phyloP scores from a whole-genome alignment of 1,140 invertebrate genomes.

The Matsumurasca onukii region DNA sequence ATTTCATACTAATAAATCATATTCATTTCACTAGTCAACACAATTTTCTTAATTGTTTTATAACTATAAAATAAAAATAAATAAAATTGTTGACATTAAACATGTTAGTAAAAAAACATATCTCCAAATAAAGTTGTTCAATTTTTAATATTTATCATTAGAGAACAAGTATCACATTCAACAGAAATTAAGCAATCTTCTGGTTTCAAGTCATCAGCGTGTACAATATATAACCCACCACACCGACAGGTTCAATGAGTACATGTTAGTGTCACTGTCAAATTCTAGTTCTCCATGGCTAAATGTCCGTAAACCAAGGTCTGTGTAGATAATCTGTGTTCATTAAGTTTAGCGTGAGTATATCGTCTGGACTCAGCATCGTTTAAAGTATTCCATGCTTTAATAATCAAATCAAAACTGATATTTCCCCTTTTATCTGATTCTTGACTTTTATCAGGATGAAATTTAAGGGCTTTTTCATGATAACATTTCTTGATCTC shows the following conservation, averaged over 20 bases:
- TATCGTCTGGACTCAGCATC: neutral
- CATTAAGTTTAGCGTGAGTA: neutral
- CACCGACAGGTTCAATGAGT: neutral
- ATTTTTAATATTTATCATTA: neutral
- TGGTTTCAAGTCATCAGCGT: neutral
- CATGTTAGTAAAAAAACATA: too few relatives aligned
- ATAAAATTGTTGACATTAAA: too few relatives aligned
- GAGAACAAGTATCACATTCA: slow-evolving; percentile 15
- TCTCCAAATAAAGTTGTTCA: too few relatives aligned
- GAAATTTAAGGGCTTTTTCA: slow-evolving; percentile 4
- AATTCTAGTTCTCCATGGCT: neutral
- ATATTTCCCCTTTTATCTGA: neutral
- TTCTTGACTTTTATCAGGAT: slow-evolving; percentile 1
- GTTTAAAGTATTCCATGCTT: slow-evolving; percentile 13
- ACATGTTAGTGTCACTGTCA: neutral
- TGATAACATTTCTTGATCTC: slow-evolving; percentile 21
- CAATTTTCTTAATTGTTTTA: too few relatives aligned
- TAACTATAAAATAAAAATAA: too few relatives aligned
- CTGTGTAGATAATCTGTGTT: neutral
- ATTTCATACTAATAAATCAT: too few relatives aligned
- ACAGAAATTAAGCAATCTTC: neutral
- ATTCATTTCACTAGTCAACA: too few relatives aligned
- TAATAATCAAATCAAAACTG: slow-evolving; percentile 3
- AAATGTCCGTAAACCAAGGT: slow-evolving; percentile 2
- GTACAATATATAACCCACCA: neutral